Evolutionary conservation across 2,113 vertebrate genomes (phyloP), one percentile per base, ranked within the genome.

Genomic region (Triplophysa tibetana): DNA sequence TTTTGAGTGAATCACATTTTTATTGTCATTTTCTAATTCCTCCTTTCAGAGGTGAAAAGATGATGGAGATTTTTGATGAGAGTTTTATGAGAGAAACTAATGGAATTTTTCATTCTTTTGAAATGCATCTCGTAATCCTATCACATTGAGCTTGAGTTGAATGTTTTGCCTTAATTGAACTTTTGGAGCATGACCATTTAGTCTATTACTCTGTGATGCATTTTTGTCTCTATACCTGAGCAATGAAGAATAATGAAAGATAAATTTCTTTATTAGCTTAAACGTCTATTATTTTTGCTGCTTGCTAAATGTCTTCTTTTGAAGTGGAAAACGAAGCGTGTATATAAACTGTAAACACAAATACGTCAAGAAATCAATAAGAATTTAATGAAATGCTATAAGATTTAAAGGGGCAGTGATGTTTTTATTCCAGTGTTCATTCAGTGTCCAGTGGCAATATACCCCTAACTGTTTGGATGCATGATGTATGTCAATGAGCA

Each of bases 121-220:
- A 60, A 70, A 62, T 77, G 67, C 29, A 77, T 70, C 64, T 75
- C 65, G 73, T 82, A 82, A 82, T 82, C 80, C 76, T 66, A 84
- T 84, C 80, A 82, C 56, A 81, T 67, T 77, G 69, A 70, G 72
- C 66, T 64, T 48, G 72, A 74, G 58, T 48, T 67, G 60, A 82
- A 70, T 86, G 78, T 82, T 82, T 38, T 33, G 77, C 82, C 76
- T 65, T 81, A 84, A 84, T 86, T 86, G 75, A 86, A 81, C 83
- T 78, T 38, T 73, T 76, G 75, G 60, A 64, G 70, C 83, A 76
- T 82, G 83, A 85, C 77, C 75, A 58, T 68, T 33, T 76, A 63
- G 72, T 24, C 70, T 67, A 74, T 80, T 65, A 54, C 21, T 38
- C 33, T n/a, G 16, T 65, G 17, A 26, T 67, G 50, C 8, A 58